Conservation (phyloP, 2,797 vertebrate genomes). For the Diplodus sargus region DNA sequence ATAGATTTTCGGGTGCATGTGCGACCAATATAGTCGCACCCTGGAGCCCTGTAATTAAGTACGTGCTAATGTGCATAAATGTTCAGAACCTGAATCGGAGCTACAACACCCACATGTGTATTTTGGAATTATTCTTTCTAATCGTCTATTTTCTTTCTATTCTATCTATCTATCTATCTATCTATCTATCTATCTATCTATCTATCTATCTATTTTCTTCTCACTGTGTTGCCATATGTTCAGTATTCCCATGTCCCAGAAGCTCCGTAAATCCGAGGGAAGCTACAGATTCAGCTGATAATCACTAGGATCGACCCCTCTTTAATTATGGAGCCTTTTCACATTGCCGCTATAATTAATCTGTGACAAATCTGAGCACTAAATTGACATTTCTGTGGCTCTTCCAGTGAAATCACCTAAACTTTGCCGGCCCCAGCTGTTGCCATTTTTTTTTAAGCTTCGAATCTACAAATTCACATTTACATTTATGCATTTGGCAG, state of each 20-base stretch:
- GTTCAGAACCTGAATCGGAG: too few relatives aligned
- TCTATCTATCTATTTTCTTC: too few relatives aligned
- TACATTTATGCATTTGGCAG: background rate
- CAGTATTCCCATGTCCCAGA: background rate
- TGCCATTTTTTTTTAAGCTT: conserved; percentile 5
- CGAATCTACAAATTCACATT: background rate
- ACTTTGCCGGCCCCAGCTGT: background rate
- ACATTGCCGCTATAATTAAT: background rate
- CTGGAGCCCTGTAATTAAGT: too few relatives aligned
- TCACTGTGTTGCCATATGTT: too few relatives aligned
- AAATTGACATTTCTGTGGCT: background rate
- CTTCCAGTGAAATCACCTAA: background rate
- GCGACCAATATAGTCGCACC: too few relatives aligned
- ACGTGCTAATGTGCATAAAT: too few relatives aligned
- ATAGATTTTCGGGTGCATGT: too few relatives aligned
- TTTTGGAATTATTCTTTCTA: too few relatives aligned
- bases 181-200: too few relatives aligned
- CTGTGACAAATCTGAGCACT: background rate
- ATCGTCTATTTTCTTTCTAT: too few relatives aligned
- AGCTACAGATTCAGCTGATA: conserved; percentile 21
- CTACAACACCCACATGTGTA: too few relatives aligned
- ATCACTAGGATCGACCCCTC: background rate
- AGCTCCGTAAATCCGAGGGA: conserved; percentile 3
- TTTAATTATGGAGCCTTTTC: background rate
- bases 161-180: too few relatives aligned